These are phyloP conservation scores for Anagyrus pseudococci DNA, from an alignment of 2,888 invertebrate species.

Conservation along the genomic window DNA sequence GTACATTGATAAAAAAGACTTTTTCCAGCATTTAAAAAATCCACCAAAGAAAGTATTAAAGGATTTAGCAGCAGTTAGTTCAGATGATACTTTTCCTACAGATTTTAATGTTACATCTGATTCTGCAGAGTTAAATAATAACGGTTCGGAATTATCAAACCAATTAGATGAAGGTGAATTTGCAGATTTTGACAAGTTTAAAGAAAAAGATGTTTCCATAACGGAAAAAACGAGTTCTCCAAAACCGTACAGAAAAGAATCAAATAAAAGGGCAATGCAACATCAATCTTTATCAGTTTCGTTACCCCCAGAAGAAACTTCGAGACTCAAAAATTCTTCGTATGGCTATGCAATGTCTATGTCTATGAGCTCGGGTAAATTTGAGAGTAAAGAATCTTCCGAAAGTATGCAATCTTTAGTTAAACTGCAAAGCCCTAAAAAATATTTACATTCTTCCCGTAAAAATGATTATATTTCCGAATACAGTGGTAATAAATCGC, in stretches of 20 bases:
- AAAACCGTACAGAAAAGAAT: constrained; percentile 40
- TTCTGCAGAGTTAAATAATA: constrained; percentile 42
- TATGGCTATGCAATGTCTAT: constrained; percentile 33
- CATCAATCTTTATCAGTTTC: constrained; percentile 74
- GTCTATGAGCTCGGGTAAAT: constrained; percentile 26
- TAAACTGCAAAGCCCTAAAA: constrained; percentile 60
- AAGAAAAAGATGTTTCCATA: constrained; percentile 37
- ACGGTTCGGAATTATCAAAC: constrained; percentile 32
- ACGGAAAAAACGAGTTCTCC: constrained; percentile 41
- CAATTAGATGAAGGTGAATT: constrained; percentile 64
- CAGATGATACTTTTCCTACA: constrained; percentile 55
- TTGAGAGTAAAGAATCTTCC: constrained; percentile 36
- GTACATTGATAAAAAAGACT: constrained; percentile 94
- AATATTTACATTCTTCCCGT: constrained; percentile 48
- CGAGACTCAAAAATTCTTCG: constrained; percentile 51
- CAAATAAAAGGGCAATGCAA: constrained; percentile 54
- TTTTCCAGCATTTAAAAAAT: constrained; percentile 94
- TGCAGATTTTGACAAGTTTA: constrained; percentile 54
- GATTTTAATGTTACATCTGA: constrained; percentile 54
- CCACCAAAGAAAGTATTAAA: constrained; percentile 92
- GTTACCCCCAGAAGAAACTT: constrained; percentile 70
- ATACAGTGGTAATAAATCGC: constrained; percentile 43
- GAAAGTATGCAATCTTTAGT: constrained; percentile 51
- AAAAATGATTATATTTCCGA: constrained; percentile 53
- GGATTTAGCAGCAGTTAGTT: constrained; percentile 71